A percentile compares a stretch with the other conserved stretches of the same genome.
phyloP scores from a whole-genome alignment of 2,888 invertebrate species.

The Gryllus longicercus region DNA sequence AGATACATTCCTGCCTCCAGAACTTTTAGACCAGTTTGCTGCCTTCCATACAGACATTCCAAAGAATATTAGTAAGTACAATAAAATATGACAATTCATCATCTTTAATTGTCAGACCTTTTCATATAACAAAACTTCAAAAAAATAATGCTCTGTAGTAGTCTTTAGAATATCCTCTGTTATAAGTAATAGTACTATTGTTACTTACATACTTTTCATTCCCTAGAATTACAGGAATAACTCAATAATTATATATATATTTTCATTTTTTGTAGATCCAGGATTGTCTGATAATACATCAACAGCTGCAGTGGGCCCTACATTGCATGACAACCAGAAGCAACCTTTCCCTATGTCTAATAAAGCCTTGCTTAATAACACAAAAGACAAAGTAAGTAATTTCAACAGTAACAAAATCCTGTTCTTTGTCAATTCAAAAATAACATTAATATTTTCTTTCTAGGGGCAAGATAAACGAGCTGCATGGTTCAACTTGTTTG shows the following conservation, averaged over 20 bases:
- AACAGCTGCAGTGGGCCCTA: not conserved
- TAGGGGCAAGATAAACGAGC: constrained; percentile 33
- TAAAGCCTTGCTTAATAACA: not conserved
- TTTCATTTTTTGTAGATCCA: too few species aligned
- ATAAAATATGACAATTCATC: not conserved
- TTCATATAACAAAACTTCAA: not conserved
- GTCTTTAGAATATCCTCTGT: too few species aligned
- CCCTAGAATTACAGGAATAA: too few species aligned
- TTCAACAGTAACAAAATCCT: not conserved
- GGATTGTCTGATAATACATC: too few species aligned
- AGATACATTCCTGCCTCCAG: constrained; percentile 35
- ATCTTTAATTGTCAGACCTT: not conserved
- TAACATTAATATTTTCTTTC: not conserved
- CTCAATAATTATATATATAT: too few species aligned
- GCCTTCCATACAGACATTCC: constrained; percentile 23
- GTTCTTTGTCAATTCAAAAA: not conserved
- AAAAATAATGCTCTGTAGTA: too few species aligned
- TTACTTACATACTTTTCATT: too few species aligned
- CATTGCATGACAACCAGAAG: not conserved
- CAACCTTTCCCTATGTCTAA: not conserved
- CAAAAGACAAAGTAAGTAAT: not conserved
- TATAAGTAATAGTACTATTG: too few species aligned
- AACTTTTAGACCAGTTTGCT: constrained; percentile 34
- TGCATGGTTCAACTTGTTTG: constrained; percentile 85
- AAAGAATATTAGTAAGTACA: not conserved